A percentile compares a stretch with the other conserved stretches of the same genome.
Evolutionary conservation across 2,888 invertebrate genomes (phyloP).

Genomic region (Zaprionus bogoriensis): DNA sequence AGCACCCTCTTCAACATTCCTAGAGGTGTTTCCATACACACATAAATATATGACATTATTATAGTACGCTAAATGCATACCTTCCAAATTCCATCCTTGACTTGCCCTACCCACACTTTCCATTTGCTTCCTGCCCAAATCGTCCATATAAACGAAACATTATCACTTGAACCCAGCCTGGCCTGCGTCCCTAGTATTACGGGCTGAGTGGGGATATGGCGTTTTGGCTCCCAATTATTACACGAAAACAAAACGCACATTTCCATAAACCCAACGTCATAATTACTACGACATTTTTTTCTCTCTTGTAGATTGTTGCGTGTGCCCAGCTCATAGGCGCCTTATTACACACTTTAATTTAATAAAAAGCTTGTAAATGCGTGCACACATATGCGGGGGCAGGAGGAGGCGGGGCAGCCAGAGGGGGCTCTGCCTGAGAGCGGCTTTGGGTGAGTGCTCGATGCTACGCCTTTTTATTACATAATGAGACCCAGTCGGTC

Average conservation of each 20-base stretch:
- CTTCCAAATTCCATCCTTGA: not conserved
- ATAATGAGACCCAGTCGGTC: slow-evolving; percentile 57
- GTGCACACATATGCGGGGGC: slow-evolving; percentile 53
- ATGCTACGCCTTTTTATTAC: slow-evolving; percentile 72
- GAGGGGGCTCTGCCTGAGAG: not conserved
- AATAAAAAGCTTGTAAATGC: slow-evolving; percentile 74
- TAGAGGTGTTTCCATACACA: too few relatives aligned
- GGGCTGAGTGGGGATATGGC: slow-evolving; percentile 31
- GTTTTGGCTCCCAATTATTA: slow-evolving; percentile 12
- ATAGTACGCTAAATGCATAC: not conserved
- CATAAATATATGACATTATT: too few relatives aligned
- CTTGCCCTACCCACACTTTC: not conserved
- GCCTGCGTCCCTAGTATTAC: slow-evolving; percentile 46
- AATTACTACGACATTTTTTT: slow-evolving; percentile 69
- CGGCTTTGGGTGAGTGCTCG: slow-evolving; percentile 15
- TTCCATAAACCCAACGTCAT: slow-evolving; percentile 71
- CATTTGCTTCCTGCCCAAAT: not conserved
- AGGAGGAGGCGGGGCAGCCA: not conserved
- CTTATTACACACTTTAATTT: slow-evolving; percentile 73
- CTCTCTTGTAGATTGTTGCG: slow-evolving; percentile 50
- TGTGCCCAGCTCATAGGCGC: slow-evolving; percentile 65
- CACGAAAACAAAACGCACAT: slow-evolving; percentile 19
- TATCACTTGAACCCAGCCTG: slow-evolving; percentile 30
- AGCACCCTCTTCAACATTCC: too few relatives aligned
- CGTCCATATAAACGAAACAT: slow-evolving; percentile 27